A percentile compares a stretch with the other conserved stretches of the same genome.
These are phyloP conservation scores for Tympanoctomys barrerae DNA, from an alignment of 2,797 vertebrate species.

Conservation along the genomic window DNA sequence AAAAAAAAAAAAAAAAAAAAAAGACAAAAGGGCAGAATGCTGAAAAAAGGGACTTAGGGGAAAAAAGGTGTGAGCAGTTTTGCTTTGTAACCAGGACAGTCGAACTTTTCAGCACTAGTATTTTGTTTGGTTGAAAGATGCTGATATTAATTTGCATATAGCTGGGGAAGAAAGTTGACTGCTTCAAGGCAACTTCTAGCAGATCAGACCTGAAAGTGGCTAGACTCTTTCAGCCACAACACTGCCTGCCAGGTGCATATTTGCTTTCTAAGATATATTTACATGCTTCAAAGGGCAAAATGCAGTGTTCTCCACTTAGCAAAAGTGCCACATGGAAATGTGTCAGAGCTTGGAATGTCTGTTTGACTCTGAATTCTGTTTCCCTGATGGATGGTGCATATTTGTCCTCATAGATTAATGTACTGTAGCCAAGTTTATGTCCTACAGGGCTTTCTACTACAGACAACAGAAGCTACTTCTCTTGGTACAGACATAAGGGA, in stretches of 20 bases:
- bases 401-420: background rate
- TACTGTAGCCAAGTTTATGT: background rate
- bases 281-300: background rate
- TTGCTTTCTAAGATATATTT: background rate
- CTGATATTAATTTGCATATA: background rate
- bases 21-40: background rate
- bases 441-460: background rate
- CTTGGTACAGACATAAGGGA: background rate
- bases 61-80: background rate
- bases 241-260: background rate
- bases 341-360: background rate
- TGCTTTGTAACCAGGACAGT: background rate
- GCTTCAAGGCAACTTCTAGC: background rate
- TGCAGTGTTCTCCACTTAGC: background rate
- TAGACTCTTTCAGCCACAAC: background rate
- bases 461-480: background rate
- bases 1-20: too few relatives aligned
- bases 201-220: slow-evolving; percentile 33
- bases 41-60: background rate
- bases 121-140: background rate
- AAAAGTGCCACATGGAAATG: background rate
- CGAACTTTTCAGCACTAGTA: background rate
- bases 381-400: background rate
- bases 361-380: background rate
- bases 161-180: background rate